Percentiles rank a stretch among this genome's conserved stretches.
These are phyloP conservation scores for Oxycera nigricornis DNA, from an alignment of 2,888 invertebrate species.

Conservation along the genomic window DNA sequence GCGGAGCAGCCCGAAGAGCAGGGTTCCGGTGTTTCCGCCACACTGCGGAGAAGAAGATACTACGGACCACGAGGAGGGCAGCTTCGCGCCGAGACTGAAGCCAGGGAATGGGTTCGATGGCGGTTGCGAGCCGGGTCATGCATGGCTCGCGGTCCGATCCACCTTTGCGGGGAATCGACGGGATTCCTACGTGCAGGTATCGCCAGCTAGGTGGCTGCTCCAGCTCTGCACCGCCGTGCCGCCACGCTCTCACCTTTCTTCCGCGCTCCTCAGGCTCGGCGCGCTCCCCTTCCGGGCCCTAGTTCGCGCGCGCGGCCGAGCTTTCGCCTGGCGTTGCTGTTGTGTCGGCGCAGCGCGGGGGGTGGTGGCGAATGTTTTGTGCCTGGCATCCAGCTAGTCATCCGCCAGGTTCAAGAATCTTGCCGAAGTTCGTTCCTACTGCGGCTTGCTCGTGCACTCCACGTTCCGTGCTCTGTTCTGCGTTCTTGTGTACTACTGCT, in stretches of 20 bases:
- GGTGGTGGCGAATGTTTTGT: neutral
- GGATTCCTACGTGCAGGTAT: slow-evolving; percentile 9
- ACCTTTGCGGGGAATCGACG: slow-evolving; percentile 22
- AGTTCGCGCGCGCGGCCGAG: slow-evolving; percentile 14
- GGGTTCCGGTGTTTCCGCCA: slow-evolving; percentile 1
- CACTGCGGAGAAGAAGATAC: neutral
- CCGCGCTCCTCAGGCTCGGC: neutral
- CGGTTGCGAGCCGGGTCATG: neutral
- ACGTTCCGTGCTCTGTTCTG: slow-evolving; percentile 9
- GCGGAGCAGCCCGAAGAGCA: neutral
- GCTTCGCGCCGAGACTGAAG: neutral
- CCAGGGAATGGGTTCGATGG: neutral
- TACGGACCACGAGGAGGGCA: neutral
- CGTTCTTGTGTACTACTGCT: slow-evolving; percentile 15
- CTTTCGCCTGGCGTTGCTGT: slow-evolving; percentile 24
- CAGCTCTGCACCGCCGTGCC: slow-evolving; percentile 24
- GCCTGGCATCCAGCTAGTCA: slow-evolving; percentile 30
- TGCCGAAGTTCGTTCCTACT: slow-evolving; percentile 26
- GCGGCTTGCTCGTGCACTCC: neutral
- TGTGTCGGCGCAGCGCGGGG: neutral
- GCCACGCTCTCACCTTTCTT: slow-evolving; percentile 30
- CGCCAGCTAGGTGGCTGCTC: slow-evolving; percentile 24
- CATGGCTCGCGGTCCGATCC: neutral
- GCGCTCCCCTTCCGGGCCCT: slow-evolving; percentile 20
- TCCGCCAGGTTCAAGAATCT: slow-evolving; percentile 35